A percentile compares a stretch with the other conserved stretches of the same genome.
phyloP scores from a whole-genome alignment of 2,888 invertebrate species.

The Meiosimyza decipiens region DNA sequence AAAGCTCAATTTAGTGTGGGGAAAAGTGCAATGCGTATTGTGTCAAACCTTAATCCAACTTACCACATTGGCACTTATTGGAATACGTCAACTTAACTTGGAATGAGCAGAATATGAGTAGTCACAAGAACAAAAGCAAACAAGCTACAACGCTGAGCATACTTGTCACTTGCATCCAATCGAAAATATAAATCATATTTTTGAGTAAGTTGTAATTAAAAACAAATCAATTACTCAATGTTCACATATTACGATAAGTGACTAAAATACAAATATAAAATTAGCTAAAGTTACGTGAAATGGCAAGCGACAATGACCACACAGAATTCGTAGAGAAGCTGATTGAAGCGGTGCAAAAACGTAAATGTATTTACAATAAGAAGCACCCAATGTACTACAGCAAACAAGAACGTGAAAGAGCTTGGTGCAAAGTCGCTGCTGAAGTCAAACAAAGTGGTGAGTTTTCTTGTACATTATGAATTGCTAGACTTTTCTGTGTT shows the following conservation, averaged over 20 bases:
- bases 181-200: neutral
- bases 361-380: conserved; percentile 32
- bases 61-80: conserved; percentile 26
- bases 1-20: conserved; percentile 42
- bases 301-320: conserved; percentile 25
- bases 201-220: neutral
- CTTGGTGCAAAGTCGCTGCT: conserved; percentile 24
- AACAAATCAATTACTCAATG: too few relatives aligned
- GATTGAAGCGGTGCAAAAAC: conserved; percentile 24
- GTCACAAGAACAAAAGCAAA: neutral
- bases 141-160: neutral
- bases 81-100: conserved; percentile 28
- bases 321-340: conserved; percentile 27
- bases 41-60: conserved; percentile 16
- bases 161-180: neutral
- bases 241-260: too few relatives aligned
- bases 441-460: conserved; percentile 30
- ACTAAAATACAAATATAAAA: too few relatives aligned
- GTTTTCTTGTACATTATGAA: neutral
- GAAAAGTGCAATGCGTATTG: conserved; percentile 15
- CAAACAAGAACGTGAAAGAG: conserved; percentile 26
- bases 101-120: conserved; percentile 22
- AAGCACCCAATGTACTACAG: conserved; percentile 28
- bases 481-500: neutral
- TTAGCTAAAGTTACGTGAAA: neutral